A percentile compares a stretch with the other conserved stretches of the same genome.
phyloP scores from a whole-genome alignment of 2,113 vertebrate species.

The Platycercus adscitus region DNA sequence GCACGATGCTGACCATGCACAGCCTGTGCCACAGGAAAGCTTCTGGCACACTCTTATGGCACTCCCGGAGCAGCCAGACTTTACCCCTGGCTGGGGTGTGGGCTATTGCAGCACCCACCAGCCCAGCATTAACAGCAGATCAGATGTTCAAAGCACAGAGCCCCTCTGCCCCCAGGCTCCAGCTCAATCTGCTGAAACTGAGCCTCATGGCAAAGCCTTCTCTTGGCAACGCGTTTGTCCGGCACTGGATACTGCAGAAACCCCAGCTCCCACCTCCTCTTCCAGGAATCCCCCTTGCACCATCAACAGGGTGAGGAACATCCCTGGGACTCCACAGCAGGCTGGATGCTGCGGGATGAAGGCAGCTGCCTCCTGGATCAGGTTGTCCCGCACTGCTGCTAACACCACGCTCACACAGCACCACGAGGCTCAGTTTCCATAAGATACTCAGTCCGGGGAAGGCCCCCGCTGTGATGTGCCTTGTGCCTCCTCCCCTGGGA shows the following conservation, averaged over 20 bases:
- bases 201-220: background rate
- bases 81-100: background rate
- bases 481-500: background rate
- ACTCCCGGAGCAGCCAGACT: background rate
- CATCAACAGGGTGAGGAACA: background rate
- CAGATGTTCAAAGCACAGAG: background rate
- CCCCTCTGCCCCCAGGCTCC: background rate
- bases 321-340: background rate
- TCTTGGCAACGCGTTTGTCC: background rate
- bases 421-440: background rate
- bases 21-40: rapidly evolving
- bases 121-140: background rate
- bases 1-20: rapidly evolving
- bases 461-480: background rate
- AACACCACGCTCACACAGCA: rapidly evolving
- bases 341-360: background rate
- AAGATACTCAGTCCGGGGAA: rapidly evolving
- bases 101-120: background rate
- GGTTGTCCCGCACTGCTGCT: background rate
- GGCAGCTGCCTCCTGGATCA: background rate
- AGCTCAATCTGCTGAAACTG: background rate
- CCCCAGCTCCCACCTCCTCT: background rate
- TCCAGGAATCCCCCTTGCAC: background rate
- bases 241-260: background rate
- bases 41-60: rapidly evolving